A percentile compares a stretch with the other conserved stretches of the same genome.
Conservation (phyloP, 2,113 vertebrate species). For the Ailuropoda melanoleuca region DNA sequence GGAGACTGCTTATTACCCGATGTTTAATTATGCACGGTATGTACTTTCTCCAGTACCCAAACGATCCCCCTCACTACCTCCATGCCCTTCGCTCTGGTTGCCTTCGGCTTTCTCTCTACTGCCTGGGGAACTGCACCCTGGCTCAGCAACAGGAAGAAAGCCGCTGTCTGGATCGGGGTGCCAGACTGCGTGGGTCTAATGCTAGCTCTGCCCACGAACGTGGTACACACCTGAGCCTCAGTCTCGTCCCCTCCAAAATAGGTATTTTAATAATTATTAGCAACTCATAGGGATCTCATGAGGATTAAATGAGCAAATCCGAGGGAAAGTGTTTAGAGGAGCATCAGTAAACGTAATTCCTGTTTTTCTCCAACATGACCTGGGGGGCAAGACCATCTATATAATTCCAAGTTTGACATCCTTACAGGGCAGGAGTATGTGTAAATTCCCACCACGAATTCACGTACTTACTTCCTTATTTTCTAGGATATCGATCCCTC, state of each 20-base stretch:
- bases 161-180: too few species aligned
- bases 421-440: background rate
- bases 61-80: background rate
- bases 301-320: background rate
- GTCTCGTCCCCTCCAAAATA: background rate
- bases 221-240: background rate
- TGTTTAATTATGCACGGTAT: background rate
- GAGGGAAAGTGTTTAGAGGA: background rate
- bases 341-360: background rate
- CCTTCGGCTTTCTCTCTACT: background rate
- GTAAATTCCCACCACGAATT: background rate
- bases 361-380: background rate
- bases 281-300: background rate
- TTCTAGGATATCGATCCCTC: background rate
- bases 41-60: background rate
- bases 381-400: background rate
- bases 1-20: background rate
- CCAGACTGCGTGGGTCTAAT: background rate
- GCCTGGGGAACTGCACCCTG: accelerated
- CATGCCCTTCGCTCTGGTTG: background rate
- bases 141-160: background rate
- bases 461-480: background rate
- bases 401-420: background rate
- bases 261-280: background rate
- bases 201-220: background rate